Evolutionary conservation across 2,113 vertebrate species (phyloP).

Genomic region (Paedocypris sp.): DNA sequence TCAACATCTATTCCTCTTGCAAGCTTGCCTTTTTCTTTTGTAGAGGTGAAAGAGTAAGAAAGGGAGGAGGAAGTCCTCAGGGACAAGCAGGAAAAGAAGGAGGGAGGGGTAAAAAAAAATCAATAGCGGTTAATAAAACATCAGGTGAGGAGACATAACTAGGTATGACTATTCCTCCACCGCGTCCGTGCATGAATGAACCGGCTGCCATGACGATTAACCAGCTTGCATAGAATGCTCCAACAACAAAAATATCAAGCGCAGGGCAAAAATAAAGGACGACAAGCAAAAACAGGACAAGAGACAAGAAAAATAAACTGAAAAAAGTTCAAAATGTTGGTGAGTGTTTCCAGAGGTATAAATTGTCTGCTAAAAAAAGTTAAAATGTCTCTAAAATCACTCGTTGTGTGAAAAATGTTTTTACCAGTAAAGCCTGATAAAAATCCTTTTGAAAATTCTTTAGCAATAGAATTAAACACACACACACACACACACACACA

Average conservation of each 20-base stretch:
- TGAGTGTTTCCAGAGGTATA: no score
- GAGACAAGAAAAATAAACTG: constrained; percentile 40
- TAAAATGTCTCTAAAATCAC: no score
- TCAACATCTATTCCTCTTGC: constrained; percentile 71
- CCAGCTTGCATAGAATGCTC: constrained; percentile 72
- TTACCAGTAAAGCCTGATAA: no score
- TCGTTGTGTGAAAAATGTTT: no score
- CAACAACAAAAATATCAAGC: constrained; percentile 55
- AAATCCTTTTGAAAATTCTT: no score
- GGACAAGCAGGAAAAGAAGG: constrained; percentile 48
- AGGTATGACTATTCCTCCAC: constrained; percentile 80
- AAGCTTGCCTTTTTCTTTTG: constrained; percentile 70
- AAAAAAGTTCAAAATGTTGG: no score
- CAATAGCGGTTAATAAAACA: constrained; percentile 99
- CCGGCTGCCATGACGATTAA: constrained; percentile 81
- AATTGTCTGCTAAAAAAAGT: no score
- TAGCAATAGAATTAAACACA: no score
- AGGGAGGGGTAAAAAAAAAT: constrained; percentile 69
- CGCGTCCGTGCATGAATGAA: constrained; percentile 77
- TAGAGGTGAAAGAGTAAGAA: not conserved
- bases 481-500: no score
- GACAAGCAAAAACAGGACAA: constrained; percentile 38
- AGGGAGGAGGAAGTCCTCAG: constrained; percentile 53
- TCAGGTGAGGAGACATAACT: constrained; percentile 94
- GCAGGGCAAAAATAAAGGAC: constrained; percentile 42